A percentile compares a stretch with the other conserved stretches of the same genome.
These are phyloP conservation scores for Nansenia antarctica DNA, from an alignment of 2,113 vertebrate species.

Conservation along the genomic window DNA sequence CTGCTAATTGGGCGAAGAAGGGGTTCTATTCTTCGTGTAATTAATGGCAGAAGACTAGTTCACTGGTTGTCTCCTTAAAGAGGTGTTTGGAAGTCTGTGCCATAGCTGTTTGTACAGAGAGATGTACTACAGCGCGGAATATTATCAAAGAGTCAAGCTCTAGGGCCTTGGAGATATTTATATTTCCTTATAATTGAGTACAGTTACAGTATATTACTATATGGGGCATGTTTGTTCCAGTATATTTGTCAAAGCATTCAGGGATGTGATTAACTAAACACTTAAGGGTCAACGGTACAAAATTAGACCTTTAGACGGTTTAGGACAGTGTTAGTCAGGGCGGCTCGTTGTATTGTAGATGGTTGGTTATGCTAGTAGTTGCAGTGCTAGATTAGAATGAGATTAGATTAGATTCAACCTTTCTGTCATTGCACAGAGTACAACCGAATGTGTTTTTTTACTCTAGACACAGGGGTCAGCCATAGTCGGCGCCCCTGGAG, in stretches of 20 bases:
- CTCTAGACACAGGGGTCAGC: no score
- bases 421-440: no score
- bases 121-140: constrained; percentile 38
- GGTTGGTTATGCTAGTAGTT: no score
- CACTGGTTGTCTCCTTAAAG: constrained; percentile 41
- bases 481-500: no score
- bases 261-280: constrained; percentile 10
- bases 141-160: constrained; percentile 55
- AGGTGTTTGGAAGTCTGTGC: constrained; percentile 43
- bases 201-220: constrained; percentile 37
- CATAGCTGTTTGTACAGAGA: constrained; percentile 40
- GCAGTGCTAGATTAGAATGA: no score
- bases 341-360: no score
- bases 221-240: constrained; percentile 17
- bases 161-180: constrained; percentile 50
- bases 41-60: constrained; percentile 46
- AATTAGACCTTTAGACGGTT: background rate
- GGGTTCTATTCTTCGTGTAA: constrained; percentile 45
- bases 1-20: constrained; percentile 47
- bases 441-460: no score
- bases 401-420: no score
- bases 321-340: no score
- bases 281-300: constrained; percentile 1
- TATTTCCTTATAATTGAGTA: constrained; percentile 54
- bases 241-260: constrained; percentile 14